These are phyloP conservation scores for Pteropus alecto DNA, from an alignment of 2,113 vertebrate species.

Conservation along the genomic window DNA sequence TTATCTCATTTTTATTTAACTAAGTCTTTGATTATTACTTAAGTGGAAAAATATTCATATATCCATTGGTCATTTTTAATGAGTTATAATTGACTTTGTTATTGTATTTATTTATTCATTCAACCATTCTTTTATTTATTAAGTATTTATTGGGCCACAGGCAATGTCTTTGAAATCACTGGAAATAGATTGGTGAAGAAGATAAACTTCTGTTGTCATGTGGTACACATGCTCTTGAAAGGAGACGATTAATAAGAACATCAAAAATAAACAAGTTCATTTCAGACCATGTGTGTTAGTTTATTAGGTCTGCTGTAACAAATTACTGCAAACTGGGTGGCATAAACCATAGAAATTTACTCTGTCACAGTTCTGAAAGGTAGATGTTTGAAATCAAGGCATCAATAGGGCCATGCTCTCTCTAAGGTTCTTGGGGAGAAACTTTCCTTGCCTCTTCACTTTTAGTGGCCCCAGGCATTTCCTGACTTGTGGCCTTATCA, in stretches of 20 bases:
- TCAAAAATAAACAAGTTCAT: not conserved
- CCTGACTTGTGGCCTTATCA: not conserved
- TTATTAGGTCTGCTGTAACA: not conserved
- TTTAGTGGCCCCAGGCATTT: not conserved
- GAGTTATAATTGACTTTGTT: not conserved
- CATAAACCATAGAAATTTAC: not conserved
- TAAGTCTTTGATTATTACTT: not conserved
- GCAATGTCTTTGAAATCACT: not conserved
- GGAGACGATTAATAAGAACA: not conserved
- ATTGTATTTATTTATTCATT: not conserved
- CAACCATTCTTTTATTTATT: not conserved
- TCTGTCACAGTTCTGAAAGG: not conserved
- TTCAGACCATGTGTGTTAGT: not conserved
- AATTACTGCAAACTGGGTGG: not conserved
- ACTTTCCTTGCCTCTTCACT: not conserved
- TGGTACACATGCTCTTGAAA: not conserved
- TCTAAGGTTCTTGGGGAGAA: not conserved
- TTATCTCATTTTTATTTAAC: constrained; percentile 14
- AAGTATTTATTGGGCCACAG: not conserved
- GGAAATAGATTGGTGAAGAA: not conserved
- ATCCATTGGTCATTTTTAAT: not conserved
- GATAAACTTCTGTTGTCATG: not conserved
- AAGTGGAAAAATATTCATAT: not conserved
- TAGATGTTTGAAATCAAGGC: not conserved
- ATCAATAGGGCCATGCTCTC: too few relatives aligned